These are phyloP conservation scores for Ficedula albicollis DNA, from an alignment of 2,797 vertebrate species.

Conservation along the genomic window DNA sequence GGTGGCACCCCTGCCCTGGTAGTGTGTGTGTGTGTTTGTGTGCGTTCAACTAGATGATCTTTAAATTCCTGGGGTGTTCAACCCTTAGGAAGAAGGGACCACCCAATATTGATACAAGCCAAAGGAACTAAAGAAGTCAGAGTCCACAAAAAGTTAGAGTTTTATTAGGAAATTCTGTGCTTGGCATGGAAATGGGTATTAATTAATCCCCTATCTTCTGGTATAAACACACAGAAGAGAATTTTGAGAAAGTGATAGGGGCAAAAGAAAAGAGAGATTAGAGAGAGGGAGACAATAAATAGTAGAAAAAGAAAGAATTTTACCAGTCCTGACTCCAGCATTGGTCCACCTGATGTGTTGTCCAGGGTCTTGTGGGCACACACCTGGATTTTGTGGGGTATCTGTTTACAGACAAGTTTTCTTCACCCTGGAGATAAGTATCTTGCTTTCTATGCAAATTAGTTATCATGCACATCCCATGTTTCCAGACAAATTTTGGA, in stretches of 20 bases:
- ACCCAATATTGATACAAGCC: background rate
- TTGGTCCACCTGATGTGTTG: background rate
- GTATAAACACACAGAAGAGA: fast-evolving
- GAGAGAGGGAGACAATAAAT: background rate
- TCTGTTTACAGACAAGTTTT: background rate
- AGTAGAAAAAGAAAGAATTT: background rate
- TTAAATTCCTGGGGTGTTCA: background rate
- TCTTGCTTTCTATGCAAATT: background rate
- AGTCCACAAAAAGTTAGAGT: background rate
- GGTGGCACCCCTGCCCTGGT: background rate
- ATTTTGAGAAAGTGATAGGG: background rate
- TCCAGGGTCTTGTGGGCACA: fast-evolving
- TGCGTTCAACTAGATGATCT: background rate
- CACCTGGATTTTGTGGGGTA: background rate
- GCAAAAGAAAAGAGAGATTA: background rate
- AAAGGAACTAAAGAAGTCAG: background rate
- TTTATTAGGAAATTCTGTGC: background rate
- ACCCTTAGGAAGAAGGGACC: too few relatives aligned
- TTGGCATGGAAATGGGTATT: background rate
- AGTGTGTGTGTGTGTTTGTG: too few relatives aligned
- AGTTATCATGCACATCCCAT: background rate
- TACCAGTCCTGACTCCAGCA: background rate
- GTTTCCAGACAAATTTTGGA: background rate
- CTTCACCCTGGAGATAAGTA: background rate
- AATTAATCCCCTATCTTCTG: background rate